These are phyloP conservation scores for Bettongia penicillata DNA, from an alignment of 2,113 vertebrate species.

Conservation along the genomic window DNA sequence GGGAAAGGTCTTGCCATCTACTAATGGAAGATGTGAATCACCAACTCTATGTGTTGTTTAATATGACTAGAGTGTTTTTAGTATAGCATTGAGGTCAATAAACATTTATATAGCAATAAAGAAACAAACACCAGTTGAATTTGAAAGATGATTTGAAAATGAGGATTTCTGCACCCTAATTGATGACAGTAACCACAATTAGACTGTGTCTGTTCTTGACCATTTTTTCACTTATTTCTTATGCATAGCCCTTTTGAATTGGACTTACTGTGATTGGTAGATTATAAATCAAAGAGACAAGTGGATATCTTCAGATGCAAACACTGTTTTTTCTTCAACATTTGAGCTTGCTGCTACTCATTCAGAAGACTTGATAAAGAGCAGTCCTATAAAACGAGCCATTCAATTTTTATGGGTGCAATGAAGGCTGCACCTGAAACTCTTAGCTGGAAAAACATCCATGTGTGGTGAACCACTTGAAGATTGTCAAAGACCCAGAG, in stretches of 20 bases:
- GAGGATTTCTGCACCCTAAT: background rate
- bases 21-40: background rate
- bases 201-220: background rate
- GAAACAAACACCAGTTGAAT: background rate
- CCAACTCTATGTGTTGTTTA: background rate
- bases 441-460: slow-evolving; percentile 31
- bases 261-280: background rate
- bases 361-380: slow-evolving; percentile 21
- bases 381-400: background rate
- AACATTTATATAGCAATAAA: background rate
- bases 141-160: background rate
- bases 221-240: background rate
- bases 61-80: background rate
- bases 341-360: background rate
- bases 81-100: background rate
- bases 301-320: background rate
- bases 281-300: background rate
- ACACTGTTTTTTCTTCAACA: background rate
- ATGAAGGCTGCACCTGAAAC: slow-evolving; percentile 54
- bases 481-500: background rate
- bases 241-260: background rate
- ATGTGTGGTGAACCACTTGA: background rate
- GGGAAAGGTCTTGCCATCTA: background rate
- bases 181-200: background rate
- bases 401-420: background rate